Evolutionary conservation across 2,113 vertebrate species (phyloP), one percentile per base, ranked within the genome.

Genomic region (Chaetorhynchus papuensis): DNA sequence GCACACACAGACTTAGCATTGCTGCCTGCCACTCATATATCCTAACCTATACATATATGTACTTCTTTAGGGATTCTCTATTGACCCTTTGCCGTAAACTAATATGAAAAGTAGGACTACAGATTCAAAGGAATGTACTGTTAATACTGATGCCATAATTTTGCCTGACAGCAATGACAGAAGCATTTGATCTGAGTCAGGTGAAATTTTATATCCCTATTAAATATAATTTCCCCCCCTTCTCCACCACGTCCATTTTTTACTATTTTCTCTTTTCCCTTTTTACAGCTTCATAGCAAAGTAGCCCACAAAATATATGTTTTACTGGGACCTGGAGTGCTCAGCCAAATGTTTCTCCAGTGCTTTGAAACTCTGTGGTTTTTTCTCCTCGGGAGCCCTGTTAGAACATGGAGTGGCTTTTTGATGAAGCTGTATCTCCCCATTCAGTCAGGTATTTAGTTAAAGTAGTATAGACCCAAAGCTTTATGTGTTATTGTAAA

Each of bases 111-210:
- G 56, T 30, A 63, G 42, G 66, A 66, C 83, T 92, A 83, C 76
- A 85, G 66, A 72, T 93, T 93, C 42, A 64, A 74, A 76, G 76
- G n/a, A 96, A 84, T 18, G 4, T 70, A 76, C 75, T 13, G 20
- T 91, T 96, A 87, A 95, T 80, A 82, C 77, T 95, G 87, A 90
- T 92, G n/a, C 90, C 78, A n/a, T 94, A 89, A 93, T 95, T 96
- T 96, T 91, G 72, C 66, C 59, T 94, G 77, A 65, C 76, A 96
- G 87, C 61, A 87, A 57, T 84, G 87, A 64, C 85, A 93, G 94
- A 96, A 97, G 20, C 53, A 74, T 96, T 96, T 96, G 90, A 94
- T 97, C 75, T 80, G 69, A 96, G 70, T 90, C 59, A 68, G 83
- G 81, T 81, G 90, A 94, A 95, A 86, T 93, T 92, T 94, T 96